phyloP scores from a whole-genome alignment of 2,797 vertebrate species.

The Sparus aurata region DNA sequence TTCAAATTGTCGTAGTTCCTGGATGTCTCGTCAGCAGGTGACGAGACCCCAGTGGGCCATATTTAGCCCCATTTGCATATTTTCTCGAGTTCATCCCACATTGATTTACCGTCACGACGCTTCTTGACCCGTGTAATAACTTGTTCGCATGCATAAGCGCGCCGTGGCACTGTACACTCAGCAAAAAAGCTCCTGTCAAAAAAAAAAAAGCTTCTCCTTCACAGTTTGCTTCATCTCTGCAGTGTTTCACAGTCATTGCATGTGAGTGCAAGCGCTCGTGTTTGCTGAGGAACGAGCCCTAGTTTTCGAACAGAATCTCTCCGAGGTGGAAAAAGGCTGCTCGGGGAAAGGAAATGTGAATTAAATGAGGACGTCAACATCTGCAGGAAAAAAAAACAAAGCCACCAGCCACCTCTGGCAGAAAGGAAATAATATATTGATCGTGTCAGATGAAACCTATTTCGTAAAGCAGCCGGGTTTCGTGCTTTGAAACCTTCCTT shows the following conservation, averaged over 20 bases:
- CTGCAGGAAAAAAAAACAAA: conserved; percentile 43
- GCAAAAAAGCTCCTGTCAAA: conserved; percentile 13
- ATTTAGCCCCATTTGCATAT: neutral
- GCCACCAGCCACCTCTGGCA: conserved; percentile 21
- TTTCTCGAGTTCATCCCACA: neutral
- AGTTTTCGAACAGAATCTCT: conserved; percentile 19
- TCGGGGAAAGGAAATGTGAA: neutral
- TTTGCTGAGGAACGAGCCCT: conserved; percentile 26
- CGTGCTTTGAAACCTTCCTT: neutral
- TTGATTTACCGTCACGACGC: neutral
- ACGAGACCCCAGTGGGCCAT: neutral
- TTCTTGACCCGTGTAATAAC: neutral
- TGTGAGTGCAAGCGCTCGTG: neutral
- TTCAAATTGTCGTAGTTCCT: neutral
- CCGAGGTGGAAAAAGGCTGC: neutral
- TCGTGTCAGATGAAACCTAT: conserved; percentile 27
- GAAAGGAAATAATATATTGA: conserved; percentile 23
- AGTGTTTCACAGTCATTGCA: neutral
- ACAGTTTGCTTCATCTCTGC: neutral
- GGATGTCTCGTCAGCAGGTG: neutral
- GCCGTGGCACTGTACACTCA: neutral
- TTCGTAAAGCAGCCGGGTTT: neutral
- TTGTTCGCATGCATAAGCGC: neutral
- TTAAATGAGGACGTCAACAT: conserved; percentile 45
- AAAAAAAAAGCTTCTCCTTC: neutral